Evolutionary conservation across 2,113 vertebrate genomes (phyloP).

Genomic region (Haemorhous mexicanus): DNA sequence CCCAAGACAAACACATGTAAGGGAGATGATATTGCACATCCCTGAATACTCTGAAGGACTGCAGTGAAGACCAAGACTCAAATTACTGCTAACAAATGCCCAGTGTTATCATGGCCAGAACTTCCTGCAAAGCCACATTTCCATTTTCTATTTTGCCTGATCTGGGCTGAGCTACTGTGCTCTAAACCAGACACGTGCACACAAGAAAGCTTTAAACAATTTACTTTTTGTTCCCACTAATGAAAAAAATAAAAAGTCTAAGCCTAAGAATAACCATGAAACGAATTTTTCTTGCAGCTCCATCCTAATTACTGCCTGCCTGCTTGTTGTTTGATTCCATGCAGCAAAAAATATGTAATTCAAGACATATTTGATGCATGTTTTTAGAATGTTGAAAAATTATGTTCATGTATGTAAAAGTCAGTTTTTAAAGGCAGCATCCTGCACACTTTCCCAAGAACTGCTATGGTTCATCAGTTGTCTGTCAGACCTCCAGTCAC

Average conservation of each 20-base stretch:
- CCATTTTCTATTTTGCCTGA: background rate
- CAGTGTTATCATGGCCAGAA: background rate
- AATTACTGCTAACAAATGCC: background rate
- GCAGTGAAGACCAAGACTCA: background rate
- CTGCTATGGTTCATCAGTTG: background rate
- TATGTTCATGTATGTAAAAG: accelerated
- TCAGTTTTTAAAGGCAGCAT: background rate
- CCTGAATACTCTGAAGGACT: background rate
- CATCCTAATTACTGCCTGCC: background rate
- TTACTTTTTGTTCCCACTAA: background rate
- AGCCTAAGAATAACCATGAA: background rate
- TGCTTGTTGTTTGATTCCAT: background rate
- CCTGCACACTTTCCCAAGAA: background rate
- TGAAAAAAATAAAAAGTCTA: background rate
- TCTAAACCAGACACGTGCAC: accelerated
- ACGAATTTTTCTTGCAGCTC: background rate
- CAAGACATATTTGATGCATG: background rate
- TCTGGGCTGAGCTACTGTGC: background rate
- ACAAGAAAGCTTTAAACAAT: background rate
- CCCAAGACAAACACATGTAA: background rate
- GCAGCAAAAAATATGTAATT: background rate
- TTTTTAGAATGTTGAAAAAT: background rate
- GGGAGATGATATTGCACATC: background rate
- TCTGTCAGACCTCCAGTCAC: background rate
- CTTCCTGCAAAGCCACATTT: background rate